Base-by-base conservation (phyloP, 2,797 vertebrate species). In the Cirrhinus mrigala region DNA sequence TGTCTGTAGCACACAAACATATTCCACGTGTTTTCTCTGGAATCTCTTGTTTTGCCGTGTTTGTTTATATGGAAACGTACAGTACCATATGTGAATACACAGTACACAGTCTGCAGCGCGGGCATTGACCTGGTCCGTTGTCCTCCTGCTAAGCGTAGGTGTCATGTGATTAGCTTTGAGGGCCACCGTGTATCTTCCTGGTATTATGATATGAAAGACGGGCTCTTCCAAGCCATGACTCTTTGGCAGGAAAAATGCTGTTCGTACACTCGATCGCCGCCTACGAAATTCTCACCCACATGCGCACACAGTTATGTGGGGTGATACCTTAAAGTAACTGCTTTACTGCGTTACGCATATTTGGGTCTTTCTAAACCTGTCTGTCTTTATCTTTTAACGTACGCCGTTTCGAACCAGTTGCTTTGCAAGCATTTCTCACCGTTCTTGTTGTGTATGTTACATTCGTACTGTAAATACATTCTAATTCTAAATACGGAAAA, bases 221-320 rank as follows among this genome's bases (percentile, higher is more conserved):
- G 27, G 71, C 27, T 83, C 46, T 56, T 77, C 62, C 33, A 52
- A 76, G 64, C 74, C 20, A 10, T 60, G 74, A 70, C 74, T 78
- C 62, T 78, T 50, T 84, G 74, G 82, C 73, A 75, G 70, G 56
- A 75, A 40, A 40, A 84, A 76, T 52, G 58, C 29, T 77, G 74
- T 84, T 84, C 22, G 73, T 77, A 69, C 64, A 56, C 52, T 84
- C 9, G 50, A 84, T 44, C 74, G 6, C 75, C 74, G 27, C 64
- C 75, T 70, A 84, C 75, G 24, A 84, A 79, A 79, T 69, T 69
- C 83, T 70, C 75, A 70, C 64, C 83, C 75, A 78, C 64, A 70
- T 58, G 46, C 29, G 33, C 24, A 12, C 24, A 40, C 82, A 37
- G 46, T 78, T 78, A 46, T 22, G 50, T 76, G 62, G 6, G 74